Conservation (phyloP, 2,113 vertebrate genomes). For the Elgaria multicarinata region DNA sequence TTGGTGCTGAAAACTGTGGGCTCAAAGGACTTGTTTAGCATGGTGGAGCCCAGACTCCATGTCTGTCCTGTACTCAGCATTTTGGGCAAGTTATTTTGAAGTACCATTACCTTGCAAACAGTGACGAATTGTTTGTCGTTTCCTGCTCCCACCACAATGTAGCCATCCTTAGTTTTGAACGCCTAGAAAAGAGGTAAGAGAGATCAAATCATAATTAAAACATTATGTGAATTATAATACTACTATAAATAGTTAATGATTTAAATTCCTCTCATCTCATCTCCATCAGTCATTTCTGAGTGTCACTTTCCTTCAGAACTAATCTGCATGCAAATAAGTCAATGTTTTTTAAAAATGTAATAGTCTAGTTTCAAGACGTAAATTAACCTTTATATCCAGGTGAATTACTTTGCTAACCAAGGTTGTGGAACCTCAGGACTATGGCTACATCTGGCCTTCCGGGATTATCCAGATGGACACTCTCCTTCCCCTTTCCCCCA, state of each 20-base stretch:
- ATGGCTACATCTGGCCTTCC: not conserved
- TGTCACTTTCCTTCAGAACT: not conserved
- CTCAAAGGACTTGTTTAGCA: too few relatives aligned
- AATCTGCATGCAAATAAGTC: not conserved
- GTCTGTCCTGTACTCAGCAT: too few relatives aligned
- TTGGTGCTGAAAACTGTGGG: too few relatives aligned
- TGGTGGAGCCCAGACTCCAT: too few relatives aligned
- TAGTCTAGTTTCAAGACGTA: not conserved
- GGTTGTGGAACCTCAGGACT: not conserved
- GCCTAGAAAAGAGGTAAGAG: conserved; percentile 78
- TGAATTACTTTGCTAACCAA: not conserved
- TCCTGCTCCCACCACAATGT: conserved; percentile 89
- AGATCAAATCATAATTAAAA: conserved; percentile 33
- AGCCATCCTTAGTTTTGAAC: conserved; percentile 90
- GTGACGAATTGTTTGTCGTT: conserved; percentile 90
- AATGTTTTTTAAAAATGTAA: not conserved
- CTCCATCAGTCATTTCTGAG: conserved; percentile 8
- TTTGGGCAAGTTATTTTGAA: not conserved
- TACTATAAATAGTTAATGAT: not conserved
- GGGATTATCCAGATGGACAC: too few relatives aligned
- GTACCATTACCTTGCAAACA: conserved; percentile 85
- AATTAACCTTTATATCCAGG: conserved; percentile 23
- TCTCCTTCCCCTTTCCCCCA: too few relatives aligned
- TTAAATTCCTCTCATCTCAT: not conserved
- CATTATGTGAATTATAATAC: conserved; percentile 1